A percentile compares a stretch with the other conserved stretches of the same genome.
These are phyloP conservation scores for Lasioglossum zephyrum DNA, from an alignment of 2,888 invertebrate species.

Conservation along the genomic window DNA sequence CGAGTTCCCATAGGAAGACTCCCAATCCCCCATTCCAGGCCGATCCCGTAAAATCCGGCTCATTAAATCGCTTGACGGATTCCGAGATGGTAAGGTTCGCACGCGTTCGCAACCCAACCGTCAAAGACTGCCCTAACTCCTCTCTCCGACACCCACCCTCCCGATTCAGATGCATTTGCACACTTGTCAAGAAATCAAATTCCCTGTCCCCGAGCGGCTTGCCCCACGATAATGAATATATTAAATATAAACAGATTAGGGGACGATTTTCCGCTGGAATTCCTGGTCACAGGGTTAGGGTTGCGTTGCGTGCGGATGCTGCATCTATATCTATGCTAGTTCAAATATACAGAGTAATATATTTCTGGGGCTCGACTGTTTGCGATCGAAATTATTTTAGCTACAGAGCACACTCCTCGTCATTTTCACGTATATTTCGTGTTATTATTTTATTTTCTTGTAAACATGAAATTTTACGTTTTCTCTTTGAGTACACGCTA, in stretches of 20 bases:
- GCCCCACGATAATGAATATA: conserved; percentile 45
- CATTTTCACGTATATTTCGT: neutral
- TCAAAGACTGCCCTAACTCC: conserved; percentile 49
- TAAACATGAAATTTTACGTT: neutral
- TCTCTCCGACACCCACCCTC: neutral
- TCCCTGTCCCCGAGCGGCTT: conserved; percentile 13
- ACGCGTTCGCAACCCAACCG: conserved; percentile 45
- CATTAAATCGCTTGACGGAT: conserved; percentile 71
- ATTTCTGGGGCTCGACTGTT: neutral
- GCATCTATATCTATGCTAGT: neutral
- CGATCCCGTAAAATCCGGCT: conserved; percentile 75
- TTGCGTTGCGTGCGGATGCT: neutral
- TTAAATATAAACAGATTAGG: conserved; percentile 54
- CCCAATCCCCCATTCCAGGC: conserved; percentile 53
- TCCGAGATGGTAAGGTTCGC: conserved; percentile 61
- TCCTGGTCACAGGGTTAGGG: neutral
- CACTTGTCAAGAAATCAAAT: conserved; percentile 45
- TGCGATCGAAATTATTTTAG: neutral
- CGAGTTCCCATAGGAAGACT: conserved; percentile 60
- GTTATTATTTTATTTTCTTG: neutral
- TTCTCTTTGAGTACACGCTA: neutral
- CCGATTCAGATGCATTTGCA: conserved; percentile 21
- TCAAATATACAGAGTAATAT: neutral
- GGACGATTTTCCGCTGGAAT: conserved; percentile 10
- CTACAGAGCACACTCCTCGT: too few species aligned